Evolutionary conservation across 1,140 invertebrate genomes (phyloP).

Genomic region (Drosophila saltans): DNA sequence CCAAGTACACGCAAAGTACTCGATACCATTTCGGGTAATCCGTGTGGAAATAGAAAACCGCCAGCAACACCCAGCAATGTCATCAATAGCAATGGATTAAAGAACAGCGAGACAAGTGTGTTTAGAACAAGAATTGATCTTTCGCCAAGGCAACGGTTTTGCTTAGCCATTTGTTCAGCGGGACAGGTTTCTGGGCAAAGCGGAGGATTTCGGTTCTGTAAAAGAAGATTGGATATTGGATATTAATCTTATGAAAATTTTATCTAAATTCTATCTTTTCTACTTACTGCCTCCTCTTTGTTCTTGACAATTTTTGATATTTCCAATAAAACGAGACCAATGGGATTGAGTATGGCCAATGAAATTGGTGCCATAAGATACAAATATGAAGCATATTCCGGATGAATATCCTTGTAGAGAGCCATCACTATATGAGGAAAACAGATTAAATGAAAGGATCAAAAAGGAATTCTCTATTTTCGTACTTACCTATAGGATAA

Average conservation of each 20-base stretch:
- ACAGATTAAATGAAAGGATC: not conserved
- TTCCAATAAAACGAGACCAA: conserved; percentile 96
- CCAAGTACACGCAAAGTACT: conserved; percentile 92
- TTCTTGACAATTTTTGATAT: conserved; percentile 87
- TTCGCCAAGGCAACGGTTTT: conserved; percentile 65
- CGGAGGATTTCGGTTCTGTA: conserved; percentile 59
- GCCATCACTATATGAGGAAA: conserved; percentile 87
- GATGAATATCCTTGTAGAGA: conserved; percentile 90
- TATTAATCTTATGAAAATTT: too few species aligned
- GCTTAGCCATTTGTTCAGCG: conserved; percentile 70
- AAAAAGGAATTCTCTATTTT: not conserved
- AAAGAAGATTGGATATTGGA: not conserved
- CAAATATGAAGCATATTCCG: conserved; percentile 95
- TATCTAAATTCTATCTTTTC: not conserved
- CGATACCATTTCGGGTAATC: conserved; percentile 89
- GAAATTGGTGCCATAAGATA: conserved; percentile 98
- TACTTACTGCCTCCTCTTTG: conserved; percentile 63
- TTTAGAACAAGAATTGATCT: conserved; percentile 83
- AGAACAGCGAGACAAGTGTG: conserved; percentile 88
- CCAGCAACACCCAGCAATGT: conserved; percentile 94
- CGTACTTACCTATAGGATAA: conserved; percentile 94
- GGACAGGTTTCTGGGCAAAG: conserved; percentile 75
- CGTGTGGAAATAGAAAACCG: conserved; percentile 92
- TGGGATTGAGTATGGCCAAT: conserved; percentile 95
- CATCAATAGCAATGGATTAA: conserved; percentile 97